phyloP scores from a whole-genome alignment of 1,140 invertebrate genomes.

The Cherax destructor region DNA sequence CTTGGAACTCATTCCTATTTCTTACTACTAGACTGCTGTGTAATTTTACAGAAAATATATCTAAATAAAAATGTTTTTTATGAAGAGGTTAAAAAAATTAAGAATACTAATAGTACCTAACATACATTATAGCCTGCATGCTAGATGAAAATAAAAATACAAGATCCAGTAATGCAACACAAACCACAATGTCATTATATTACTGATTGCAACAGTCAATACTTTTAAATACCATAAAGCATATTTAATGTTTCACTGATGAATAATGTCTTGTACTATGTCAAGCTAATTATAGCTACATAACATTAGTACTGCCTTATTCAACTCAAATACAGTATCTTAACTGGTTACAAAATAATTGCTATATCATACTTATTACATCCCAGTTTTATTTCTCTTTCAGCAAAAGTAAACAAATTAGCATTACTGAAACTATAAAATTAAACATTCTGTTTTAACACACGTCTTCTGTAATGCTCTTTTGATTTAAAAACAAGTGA shows the following conservation, averaged over 20 bases:
- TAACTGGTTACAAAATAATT: not conserved
- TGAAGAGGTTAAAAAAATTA: not conserved
- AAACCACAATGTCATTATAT: not conserved
- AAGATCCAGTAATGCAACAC: not conserved
- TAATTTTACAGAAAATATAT: not conserved
- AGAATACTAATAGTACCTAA: not conserved
- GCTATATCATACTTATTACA: not conserved
- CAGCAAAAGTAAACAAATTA: not conserved
- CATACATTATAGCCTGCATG: not conserved
- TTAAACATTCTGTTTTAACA: not conserved
- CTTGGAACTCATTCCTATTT: not conserved
- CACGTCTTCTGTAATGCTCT: not conserved
- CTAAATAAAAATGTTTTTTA: not conserved
- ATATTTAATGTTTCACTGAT: not conserved
- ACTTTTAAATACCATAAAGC: constrained; percentile 13
- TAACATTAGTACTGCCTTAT: not conserved
- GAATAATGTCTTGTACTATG: not conserved
- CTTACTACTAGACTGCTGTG: not conserved
- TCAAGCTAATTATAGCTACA: constrained; percentile 1
- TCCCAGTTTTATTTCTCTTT: not conserved
- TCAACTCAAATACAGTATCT: not conserved
- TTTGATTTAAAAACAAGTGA: not conserved
- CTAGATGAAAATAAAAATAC: not conserved
- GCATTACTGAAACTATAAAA: constrained; percentile 7
- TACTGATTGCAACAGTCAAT: not conserved